phyloP scores from a whole-genome alignment of 2,797 vertebrate genomes.

The Eulemur rubriventer region DNA sequence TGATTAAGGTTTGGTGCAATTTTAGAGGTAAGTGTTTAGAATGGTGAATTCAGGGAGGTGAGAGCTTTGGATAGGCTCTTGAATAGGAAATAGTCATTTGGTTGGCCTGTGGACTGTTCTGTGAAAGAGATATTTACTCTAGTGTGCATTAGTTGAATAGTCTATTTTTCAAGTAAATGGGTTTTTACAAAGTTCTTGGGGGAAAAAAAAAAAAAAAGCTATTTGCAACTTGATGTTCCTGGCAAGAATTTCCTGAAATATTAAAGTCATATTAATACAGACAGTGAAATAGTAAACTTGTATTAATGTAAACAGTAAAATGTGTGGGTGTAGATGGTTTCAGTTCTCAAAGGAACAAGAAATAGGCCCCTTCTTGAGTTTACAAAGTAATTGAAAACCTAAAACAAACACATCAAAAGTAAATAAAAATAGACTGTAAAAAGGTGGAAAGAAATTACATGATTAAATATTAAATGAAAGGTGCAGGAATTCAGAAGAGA shows the following conservation, averaged over 20 bases:
- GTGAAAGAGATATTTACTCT: background rate
- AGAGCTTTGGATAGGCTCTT: background rate
- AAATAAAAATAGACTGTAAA: background rate
- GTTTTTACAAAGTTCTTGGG: background rate
- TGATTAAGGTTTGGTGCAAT: background rate
- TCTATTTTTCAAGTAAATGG: background rate
- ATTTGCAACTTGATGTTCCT: conserved; percentile 5
- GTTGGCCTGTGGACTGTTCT: background rate
- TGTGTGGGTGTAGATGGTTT: background rate
- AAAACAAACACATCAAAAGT: background rate
- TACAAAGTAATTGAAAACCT: background rate
- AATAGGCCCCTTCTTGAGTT: background rate
- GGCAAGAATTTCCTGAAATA: conserved; percentile 33
- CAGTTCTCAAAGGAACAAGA: background rate
- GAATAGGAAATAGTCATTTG: background rate
- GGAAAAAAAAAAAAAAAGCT: background rate
- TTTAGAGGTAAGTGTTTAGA: background rate
- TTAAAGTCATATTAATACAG: background rate
- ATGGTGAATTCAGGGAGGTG: background rate
- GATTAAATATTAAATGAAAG: conserved; percentile 17
- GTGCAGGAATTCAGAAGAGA: background rate
- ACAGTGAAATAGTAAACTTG: background rate
- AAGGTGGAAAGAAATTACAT: background rate
- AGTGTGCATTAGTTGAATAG: background rate
- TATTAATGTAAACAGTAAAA: background rate